Conservation (phyloP, 1,140 invertebrate genomes). For the Antheraea pernyi region DNA sequence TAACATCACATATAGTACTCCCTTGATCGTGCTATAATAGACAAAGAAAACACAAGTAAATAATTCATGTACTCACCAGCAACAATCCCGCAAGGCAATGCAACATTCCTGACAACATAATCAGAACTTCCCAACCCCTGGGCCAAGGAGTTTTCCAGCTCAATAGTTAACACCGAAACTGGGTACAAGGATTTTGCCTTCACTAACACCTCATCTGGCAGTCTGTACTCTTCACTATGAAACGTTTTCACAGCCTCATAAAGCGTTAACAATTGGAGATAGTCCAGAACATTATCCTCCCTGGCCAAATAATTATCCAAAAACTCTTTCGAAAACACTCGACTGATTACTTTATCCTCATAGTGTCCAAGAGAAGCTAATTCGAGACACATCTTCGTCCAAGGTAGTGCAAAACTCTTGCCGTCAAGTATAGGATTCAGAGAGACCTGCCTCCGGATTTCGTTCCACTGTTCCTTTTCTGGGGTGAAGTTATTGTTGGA, state of each 20-base stretch:
- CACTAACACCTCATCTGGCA: slow-evolving; percentile 41
- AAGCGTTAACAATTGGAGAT: slow-evolving; percentile 76
- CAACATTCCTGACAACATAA: slow-evolving; percentile 51
- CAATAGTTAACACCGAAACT: slow-evolving; percentile 28
- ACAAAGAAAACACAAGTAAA: not conserved
- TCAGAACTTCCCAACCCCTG: slow-evolving; percentile 46
- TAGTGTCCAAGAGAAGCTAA: slow-evolving; percentile 80
- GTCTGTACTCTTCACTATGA: slow-evolving; percentile 58
- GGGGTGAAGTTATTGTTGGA: slow-evolving; percentile 81
- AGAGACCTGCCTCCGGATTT: slow-evolving; percentile 65
- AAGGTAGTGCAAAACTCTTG: slow-evolving; percentile 57
- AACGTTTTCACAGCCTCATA: slow-evolving; percentile 80
- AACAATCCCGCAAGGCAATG: slow-evolving; percentile 54
- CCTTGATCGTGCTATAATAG: no score
- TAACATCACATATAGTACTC: no score
- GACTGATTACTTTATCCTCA: slow-evolving; percentile 73
- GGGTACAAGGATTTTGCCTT: slow-evolving; percentile 52
- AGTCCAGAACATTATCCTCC: slow-evolving; percentile 66
- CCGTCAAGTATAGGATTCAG: slow-evolving; percentile 51
- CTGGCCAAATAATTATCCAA: slow-evolving; percentile 60
- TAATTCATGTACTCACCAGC: slow-evolving; percentile 40
- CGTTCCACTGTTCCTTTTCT: slow-evolving; percentile 72
- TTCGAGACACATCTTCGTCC: slow-evolving; percentile 75
- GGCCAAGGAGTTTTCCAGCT: slow-evolving; percentile 41
- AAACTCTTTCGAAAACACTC: slow-evolving; percentile 74